Evolutionary conservation across 2,888 invertebrate species (phyloP).

Genomic region (Tethea ocularis): DNA sequence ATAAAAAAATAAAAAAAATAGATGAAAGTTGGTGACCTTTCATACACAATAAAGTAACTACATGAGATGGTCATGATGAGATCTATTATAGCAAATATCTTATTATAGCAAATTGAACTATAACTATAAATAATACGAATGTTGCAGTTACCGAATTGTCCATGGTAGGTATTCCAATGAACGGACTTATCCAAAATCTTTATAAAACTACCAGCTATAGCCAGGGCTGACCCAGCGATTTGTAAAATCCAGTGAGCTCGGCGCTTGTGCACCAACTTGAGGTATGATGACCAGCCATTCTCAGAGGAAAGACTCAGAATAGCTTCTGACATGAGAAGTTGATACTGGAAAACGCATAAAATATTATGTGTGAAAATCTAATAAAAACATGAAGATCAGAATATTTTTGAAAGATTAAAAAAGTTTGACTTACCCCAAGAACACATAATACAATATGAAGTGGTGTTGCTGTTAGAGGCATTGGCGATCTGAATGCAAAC

Average conservation of each 20-base stretch:
- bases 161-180: constrained; percentile 61
- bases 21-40: no score
- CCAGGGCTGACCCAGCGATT: constrained; percentile 59
- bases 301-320: constrained; percentile 58
- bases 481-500: constrained; percentile 49
- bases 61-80: no score
- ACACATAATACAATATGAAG: constrained; percentile 66
- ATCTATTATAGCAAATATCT: no score
- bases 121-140: not conserved
- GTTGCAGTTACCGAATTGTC: constrained; percentile 50
- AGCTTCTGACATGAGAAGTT: constrained; percentile 69
- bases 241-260: constrained; percentile 67
- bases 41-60: no score
- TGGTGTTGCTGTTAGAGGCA: constrained; percentile 47
- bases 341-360: constrained; percentile 51
- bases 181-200: constrained; percentile 50
- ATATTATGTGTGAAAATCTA: not conserved
- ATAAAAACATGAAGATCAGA: no score
- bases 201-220: constrained; percentile 59
- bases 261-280: constrained; percentile 59
- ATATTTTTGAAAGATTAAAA: constrained; percentile 5
- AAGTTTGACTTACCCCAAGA: constrained; percentile 61
- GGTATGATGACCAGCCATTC: constrained; percentile 61
- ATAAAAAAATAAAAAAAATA: no score
- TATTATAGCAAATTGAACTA: no score